Percentiles rank a stretch among this genome's conserved stretches.
Conservation (phyloP, 92 coral and sea anemone genomes). For the Epizoanthus stellaris region DNA sequence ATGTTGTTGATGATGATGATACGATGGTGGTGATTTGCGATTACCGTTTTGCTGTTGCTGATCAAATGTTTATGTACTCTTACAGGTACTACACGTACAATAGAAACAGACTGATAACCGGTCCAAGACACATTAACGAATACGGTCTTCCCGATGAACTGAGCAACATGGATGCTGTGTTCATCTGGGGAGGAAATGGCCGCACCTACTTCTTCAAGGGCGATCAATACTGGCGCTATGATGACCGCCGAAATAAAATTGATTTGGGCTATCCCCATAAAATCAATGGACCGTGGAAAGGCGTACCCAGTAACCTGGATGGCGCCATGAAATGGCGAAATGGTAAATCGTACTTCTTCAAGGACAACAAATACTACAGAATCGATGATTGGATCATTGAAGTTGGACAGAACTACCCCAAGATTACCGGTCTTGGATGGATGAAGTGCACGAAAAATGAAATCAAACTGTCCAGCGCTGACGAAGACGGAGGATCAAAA, state of each 20-base stretch:
- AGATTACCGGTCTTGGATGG: constrained; percentile 72
- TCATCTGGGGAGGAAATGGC: constrained; percentile 68
- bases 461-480: too few relatives aligned
- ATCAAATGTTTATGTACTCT: too few relatives aligned
- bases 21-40: too few relatives aligned
- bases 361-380: constrained; percentile 54
- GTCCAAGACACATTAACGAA: constrained; percentile 52
- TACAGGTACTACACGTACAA: constrained; percentile 62
- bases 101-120: constrained; percentile 31
- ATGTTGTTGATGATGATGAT: too few relatives aligned
- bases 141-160: constrained; percentile 55
- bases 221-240: constrained; percentile 65
- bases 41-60: too few relatives aligned
- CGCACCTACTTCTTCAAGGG: constrained; percentile 74
- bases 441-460: constrained; percentile 61
- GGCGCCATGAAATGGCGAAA: constrained; percentile 85
- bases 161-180: constrained; percentile 70
- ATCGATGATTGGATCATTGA: constrained; percentile 60
- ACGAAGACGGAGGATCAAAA: too few relatives aligned
- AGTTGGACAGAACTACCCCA: constrained; percentile 64
- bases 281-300: constrained; percentile 62
- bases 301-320: constrained; percentile 73
- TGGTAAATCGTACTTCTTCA: constrained; percentile 80
- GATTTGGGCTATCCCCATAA: constrained; percentile 73
- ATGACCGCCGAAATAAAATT: constrained; percentile 29